Evolutionary conservation across 2,888 invertebrate species (phyloP).

Genomic region (Nomada lathburiana): DNA sequence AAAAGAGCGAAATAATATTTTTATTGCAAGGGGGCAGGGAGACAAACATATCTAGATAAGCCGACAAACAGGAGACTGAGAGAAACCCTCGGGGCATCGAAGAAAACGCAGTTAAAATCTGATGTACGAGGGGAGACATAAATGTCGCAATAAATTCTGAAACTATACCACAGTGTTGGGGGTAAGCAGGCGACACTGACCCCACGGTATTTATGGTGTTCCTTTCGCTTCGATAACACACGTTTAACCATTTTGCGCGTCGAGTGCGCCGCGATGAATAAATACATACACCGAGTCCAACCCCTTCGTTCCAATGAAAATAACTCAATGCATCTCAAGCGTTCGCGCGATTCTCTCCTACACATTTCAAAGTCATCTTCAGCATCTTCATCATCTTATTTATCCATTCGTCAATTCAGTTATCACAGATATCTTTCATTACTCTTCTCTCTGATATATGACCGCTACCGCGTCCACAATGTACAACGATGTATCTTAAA

Average conservation of each 20-base stretch:
- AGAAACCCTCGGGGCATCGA: conserved; percentile 14
- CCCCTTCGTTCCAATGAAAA: neutral
- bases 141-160: conserved; percentile 39
- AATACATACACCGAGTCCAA: neutral
- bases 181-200: conserved; percentile 37
- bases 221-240: conserved; percentile 1
- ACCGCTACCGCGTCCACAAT: too few species aligned
- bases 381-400: too few species aligned
- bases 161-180: conserved; percentile 8
- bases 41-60: conserved; percentile 23
- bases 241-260: conserved; percentile 1
- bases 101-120: conserved; percentile 37
- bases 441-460: too few species aligned
- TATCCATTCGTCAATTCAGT: too few species aligned
- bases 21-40: neutral
- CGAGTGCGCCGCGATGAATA: neutral
- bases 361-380: neutral
- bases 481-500: neutral
- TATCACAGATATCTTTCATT: too few species aligned
- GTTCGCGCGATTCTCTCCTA: neutral
- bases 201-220: neutral
- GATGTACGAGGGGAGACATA: conserved; percentile 32
- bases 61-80: conserved; percentile 1
- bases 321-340: neutral
- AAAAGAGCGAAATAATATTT: neutral